These are phyloP conservation scores for Colossoma macropomum DNA, from an alignment of 2,113 vertebrate genomes.

Conservation along the genomic window DNA sequence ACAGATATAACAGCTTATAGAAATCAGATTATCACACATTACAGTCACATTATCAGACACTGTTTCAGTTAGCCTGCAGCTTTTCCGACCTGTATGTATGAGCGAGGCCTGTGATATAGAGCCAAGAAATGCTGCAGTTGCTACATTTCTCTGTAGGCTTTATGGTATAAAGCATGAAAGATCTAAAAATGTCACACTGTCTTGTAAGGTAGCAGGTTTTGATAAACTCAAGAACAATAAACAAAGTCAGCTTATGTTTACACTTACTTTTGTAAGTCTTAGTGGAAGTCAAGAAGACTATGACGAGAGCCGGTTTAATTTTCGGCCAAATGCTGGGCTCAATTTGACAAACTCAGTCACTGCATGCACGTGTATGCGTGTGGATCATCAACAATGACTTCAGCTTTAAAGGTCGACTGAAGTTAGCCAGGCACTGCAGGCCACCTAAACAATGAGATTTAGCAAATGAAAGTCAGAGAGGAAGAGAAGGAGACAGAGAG, in stretches of 20 bases:
- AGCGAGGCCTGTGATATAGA: background rate
- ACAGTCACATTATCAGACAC: background rate
- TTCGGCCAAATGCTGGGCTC: background rate
- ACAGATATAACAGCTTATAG: background rate
- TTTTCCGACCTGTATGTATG: background rate
- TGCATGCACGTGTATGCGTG: background rate
- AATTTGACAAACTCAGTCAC: background rate
- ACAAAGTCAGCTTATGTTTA: too few relatives aligned
- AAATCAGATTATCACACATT: background rate
- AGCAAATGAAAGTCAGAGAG: conserved; percentile 42
- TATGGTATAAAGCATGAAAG: background rate
- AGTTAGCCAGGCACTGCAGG: conserved; percentile 10
- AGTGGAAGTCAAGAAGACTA: background rate
- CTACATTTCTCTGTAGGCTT: background rate
- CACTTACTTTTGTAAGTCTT: background rate
- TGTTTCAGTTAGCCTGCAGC: background rate
- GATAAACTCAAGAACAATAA: too few relatives aligned
- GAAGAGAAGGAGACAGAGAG: conserved; percentile 25
- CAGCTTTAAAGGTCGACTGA: background rate
- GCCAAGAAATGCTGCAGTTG: background rate
- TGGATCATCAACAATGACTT: conserved; percentile 8
- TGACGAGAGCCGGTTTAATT: background rate
- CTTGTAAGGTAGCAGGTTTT: background rate
- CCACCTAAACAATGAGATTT: conserved; percentile 44
- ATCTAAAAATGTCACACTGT: background rate